These are phyloP conservation scores for Ellobius talpinus DNA, from an alignment of 2,113 vertebrate genomes.

Conservation along the genomic window DNA sequence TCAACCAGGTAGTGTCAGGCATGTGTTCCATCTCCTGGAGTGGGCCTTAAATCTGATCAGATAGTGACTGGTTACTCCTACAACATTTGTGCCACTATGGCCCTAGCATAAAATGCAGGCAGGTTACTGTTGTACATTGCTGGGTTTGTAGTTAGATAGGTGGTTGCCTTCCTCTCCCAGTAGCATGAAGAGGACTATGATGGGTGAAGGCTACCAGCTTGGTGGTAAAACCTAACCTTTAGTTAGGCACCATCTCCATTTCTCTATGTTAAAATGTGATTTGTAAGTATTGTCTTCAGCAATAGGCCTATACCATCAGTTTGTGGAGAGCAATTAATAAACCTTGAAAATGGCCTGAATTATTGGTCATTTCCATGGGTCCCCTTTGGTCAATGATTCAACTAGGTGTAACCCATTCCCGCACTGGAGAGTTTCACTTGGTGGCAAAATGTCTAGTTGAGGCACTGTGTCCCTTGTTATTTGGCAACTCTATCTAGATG, in stretches of 20 bases:
- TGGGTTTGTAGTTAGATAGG: not conserved
- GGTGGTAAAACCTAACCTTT: not conserved
- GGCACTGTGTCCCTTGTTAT: not conserved
- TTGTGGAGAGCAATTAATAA: not conserved
- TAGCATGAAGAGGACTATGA: not conserved
- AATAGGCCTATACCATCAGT: not conserved
- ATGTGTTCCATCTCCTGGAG: not conserved
- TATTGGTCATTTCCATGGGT: not conserved
- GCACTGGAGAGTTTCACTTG: not conserved
- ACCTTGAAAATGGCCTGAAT: not conserved
- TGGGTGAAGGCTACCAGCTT: not conserved
- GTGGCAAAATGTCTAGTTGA: not conserved
- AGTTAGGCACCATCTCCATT: not conserved
- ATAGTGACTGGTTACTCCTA: not conserved
- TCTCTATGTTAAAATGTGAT: not conserved
- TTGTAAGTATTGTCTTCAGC: not conserved
- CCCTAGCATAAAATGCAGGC: not conserved
- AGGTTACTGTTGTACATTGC: not conserved
- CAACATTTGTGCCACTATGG: not conserved
- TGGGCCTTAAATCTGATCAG: not conserved
- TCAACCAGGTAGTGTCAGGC: not conserved
- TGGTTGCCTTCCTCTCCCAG: not conserved
- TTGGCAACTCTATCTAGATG: not conserved
- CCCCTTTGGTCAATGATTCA: not conserved
- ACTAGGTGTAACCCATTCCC: not conserved